Percentiles rank a stretch among this genome's conserved stretches.
Evolutionary conservation across 2,888 invertebrate genomes (phyloP).

Genomic region (Esperia sulphurella): DNA sequence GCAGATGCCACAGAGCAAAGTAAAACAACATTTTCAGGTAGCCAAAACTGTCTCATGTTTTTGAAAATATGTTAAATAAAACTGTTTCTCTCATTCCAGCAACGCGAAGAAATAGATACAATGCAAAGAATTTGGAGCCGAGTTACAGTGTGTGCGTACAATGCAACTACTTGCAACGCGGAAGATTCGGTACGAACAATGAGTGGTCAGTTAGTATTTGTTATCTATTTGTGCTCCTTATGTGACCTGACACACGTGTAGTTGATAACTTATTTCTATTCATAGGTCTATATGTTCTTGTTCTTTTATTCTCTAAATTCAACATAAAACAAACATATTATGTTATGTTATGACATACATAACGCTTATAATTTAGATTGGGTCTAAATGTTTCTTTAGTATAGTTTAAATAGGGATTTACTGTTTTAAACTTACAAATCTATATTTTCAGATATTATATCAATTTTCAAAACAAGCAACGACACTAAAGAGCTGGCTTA

Average conservation of each 20-base stretch:
- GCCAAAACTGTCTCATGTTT: not conserved
- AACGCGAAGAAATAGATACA: constrained; percentile 68
- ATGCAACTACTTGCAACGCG: constrained; percentile 40
- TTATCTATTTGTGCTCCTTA: constrained; percentile 6
- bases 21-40: constrained; percentile 20
- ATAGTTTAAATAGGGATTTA: too few species aligned
- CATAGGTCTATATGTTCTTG: not conserved
- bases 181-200: constrained; percentile 60
- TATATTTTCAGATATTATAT: constrained; percentile 53
- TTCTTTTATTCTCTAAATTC: too few species aligned
- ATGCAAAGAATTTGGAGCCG: constrained; percentile 72
- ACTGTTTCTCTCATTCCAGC: constrained; percentile 29
- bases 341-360: too few species aligned
- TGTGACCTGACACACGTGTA: constrained; percentile 2
- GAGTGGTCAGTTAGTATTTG: constrained; percentile 53
- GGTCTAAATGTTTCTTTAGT: too few species aligned
- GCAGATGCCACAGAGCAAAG: constrained; percentile 70
- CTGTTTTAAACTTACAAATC: too few species aligned
- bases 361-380: too few species aligned
- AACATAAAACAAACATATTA: too few species aligned
- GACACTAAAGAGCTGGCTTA: constrained; percentile 81
- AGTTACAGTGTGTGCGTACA: constrained; percentile 64
- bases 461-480: constrained; percentile 67
- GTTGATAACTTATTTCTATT: constrained; percentile 14
- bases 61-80: not conserved